Evolutionary conservation across 2,888 invertebrate species (phyloP), one percentile per base, ranked within the genome.

Genomic region (Xestia sexstrigata): DNA sequence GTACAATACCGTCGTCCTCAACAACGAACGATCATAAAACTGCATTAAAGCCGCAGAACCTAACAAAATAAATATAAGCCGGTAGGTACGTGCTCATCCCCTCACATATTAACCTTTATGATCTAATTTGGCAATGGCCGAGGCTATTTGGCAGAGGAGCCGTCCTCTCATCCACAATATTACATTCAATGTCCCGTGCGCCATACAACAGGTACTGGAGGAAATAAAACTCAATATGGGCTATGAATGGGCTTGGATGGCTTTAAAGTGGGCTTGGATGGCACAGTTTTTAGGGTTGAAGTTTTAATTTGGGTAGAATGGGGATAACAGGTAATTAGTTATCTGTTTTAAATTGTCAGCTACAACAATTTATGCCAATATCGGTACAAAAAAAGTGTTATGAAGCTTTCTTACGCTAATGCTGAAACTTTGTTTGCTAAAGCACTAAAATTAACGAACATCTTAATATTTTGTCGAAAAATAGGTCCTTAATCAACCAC

Each of bases 71-170:
- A 89, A 86, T 88, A 88, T 75, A 81, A 87, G 62, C 77, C 82
- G 78, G 89, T 89, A 87, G 87, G 88, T 89, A 82, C 81, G 83
- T 84, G 84, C 84, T 83, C 83, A 71, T 75, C 79, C 86, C 88
- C 91, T 89, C 90, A 89, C 93, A 92, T 92, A 92, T 95, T 95
- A 95, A 95, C 95, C 95, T 95, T 95, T 94, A 95, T 91, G 94
- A 93, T 92, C 90, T 93, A 93, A 95, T 95, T 95, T 95, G 95
- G 95, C 95, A 94, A 85, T 85, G 91, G 82, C 62, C 71, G 81
- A 83, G 88, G 90, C 91, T 92, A 93, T 95, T 95, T 95, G 95
- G 95, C 95, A 95, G 89, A 83, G 89, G 74, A 82, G 76, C 77
- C 60, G 72, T 42, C 75, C 82, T 77, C 87, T 85, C 87, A 80